A percentile compares a stretch with the other conserved stretches of the same genome.
Evolutionary conservation across 2,113 vertebrate genomes (phyloP).

Genomic region (Ceyx margarethae): DNA sequence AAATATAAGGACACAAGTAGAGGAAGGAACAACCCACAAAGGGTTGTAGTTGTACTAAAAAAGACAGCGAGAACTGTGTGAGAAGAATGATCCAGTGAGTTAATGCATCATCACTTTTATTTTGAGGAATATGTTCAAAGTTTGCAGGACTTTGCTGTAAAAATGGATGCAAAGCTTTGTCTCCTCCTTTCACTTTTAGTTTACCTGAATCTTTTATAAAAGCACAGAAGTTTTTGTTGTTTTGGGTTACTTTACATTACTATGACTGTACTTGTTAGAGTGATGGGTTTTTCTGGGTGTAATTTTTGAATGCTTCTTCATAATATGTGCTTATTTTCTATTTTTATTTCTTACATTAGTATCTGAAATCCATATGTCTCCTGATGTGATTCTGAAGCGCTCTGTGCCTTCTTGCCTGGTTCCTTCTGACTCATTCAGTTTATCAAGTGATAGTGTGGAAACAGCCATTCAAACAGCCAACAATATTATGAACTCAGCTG

Average conservation of each 20-base stretch:
- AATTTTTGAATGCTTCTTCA: background rate
- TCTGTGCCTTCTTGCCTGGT: conserved; percentile 15
- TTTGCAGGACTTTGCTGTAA: background rate
- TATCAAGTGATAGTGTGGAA: conserved; percentile 16
- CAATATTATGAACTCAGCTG: background rate
- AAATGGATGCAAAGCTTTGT: background rate
- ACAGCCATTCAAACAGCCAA: background rate
- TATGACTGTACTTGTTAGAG: background rate
- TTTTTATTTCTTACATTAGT: conserved; percentile 37
- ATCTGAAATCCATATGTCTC: conserved; percentile 62
- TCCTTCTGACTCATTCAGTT: conserved; percentile 46
- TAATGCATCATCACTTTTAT: no score
- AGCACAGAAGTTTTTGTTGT: background rate
- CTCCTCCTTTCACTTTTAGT: background rate
- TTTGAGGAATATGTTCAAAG: background rate
- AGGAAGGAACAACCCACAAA: no score
- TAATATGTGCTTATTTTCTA: background rate
- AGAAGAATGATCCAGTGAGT: no score
- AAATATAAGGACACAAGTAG: no score
- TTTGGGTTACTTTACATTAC: fast-evolving
- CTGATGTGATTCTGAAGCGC: conserved; percentile 54
- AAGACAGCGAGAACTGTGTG: no score
- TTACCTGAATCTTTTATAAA: background rate
- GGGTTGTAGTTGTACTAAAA: no score
- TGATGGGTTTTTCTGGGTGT: background rate